phyloP scores from a whole-genome alignment of 2,888 invertebrate species.

The Isotomurus palustris region DNA sequence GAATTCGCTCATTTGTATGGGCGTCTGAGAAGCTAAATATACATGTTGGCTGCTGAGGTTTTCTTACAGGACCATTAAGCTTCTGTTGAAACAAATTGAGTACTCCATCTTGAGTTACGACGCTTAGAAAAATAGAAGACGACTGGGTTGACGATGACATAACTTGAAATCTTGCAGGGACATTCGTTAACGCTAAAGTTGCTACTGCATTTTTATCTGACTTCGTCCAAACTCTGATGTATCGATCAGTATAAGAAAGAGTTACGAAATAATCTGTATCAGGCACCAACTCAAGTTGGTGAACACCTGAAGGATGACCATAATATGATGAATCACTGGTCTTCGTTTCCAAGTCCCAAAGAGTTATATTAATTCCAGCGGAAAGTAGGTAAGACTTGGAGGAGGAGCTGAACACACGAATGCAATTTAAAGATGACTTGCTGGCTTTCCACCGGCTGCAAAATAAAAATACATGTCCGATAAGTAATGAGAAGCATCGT shows the following conservation, averaged over 20 bases:
- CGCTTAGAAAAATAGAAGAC: constrained; percentile 50
- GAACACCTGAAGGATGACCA: constrained; percentile 61
- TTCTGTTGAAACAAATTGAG: constrained; percentile 72
- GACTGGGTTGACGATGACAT: constrained; percentile 35
- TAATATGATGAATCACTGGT: constrained; percentile 60
- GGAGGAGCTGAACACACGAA: constrained; percentile 61
- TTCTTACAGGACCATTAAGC: constrained; percentile 65
- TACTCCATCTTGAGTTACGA: constrained; percentile 69
- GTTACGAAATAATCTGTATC: constrained; percentile 47
- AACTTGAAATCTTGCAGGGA: constrained; percentile 43
- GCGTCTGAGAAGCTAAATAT: constrained; percentile 60
- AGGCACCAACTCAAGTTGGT: constrained; percentile 38
- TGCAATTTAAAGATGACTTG: constrained; percentile 57
- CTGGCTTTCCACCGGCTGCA: constrained; percentile 65
- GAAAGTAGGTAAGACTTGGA: constrained; percentile 50
- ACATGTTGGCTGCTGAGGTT: constrained; percentile 62
- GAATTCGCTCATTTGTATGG: constrained; percentile 55
- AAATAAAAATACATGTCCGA: constrained; percentile 32
- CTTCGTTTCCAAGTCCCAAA: constrained; percentile 61
- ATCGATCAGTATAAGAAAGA: constrained; percentile 47
- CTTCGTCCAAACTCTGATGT: constrained; percentile 4
- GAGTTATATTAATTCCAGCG: constrained; percentile 55
- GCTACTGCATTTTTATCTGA: constrained; percentile 44
- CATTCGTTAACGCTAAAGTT: constrained; percentile 45
- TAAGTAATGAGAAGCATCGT: constrained; percentile 23